Conservation (phyloP, 2,113 vertebrate genomes). For the Chunga burmeisteri region DNA sequence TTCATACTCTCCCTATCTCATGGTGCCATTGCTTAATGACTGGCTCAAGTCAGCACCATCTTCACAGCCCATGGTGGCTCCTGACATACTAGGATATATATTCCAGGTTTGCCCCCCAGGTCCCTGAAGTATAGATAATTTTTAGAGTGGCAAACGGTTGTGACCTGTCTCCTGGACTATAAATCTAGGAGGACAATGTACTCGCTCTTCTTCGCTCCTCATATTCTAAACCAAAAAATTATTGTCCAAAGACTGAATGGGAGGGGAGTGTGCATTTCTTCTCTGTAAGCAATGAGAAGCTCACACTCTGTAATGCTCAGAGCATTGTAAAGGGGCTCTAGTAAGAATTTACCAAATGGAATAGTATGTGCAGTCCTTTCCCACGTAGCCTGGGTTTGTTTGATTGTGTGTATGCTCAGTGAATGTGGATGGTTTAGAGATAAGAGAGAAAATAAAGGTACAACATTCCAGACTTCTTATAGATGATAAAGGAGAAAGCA, state of each 20-base stretch:
- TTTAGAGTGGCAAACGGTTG: constrained; percentile 4
- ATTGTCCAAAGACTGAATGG: background rate
- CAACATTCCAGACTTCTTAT: background rate
- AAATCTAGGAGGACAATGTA: constrained; percentile 30
- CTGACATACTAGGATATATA: background rate
- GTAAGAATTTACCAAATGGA: background rate
- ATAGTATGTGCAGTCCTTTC: background rate
- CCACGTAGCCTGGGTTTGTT: background rate
- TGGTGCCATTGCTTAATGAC: background rate
- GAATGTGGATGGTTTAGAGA: background rate
- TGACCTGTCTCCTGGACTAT: constrained; percentile 28
- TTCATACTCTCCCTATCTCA: rapidly evolving
- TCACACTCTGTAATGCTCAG: background rate
- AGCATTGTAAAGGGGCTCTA: background rate
- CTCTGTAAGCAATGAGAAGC: background rate
- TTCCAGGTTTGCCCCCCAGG: background rate
- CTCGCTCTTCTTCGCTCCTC: background rate
- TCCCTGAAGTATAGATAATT: constrained; percentile 1
- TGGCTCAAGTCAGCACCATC: background rate
- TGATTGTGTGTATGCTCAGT: background rate
- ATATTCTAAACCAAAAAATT: background rate
- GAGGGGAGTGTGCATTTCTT: background rate
- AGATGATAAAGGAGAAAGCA: background rate
- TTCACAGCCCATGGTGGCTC: background rate
- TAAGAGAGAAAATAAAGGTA: background rate